phyloP scores from a whole-genome alignment of 2,113 vertebrate species.

The Tauraco erythrolophus region DNA sequence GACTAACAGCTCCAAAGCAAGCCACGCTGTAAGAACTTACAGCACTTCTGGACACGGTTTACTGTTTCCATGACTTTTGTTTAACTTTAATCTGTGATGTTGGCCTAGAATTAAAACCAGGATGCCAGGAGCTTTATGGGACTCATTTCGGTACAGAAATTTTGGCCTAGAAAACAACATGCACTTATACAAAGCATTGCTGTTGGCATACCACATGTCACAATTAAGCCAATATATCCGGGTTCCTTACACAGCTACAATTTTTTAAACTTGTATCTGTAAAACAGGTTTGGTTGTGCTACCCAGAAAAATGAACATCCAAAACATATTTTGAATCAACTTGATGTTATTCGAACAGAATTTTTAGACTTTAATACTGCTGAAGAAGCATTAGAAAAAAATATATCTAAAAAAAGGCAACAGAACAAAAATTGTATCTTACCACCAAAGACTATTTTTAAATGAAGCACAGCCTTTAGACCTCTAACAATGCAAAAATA shows the following conservation, averaged over 20 bases:
- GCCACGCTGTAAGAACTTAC: not conserved
- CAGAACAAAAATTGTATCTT: not conserved
- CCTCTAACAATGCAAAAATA: not conserved
- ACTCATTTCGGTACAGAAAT: not conserved
- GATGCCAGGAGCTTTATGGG: not conserved
- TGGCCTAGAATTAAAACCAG: not conserved
- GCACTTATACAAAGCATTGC: not conserved
- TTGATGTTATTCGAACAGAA: not conserved
- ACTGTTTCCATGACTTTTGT: not conserved
- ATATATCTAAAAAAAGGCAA: not conserved
- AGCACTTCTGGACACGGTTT: not conserved
- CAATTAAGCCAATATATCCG: not conserved
- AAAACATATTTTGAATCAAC: not conserved
- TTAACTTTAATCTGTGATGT: not conserved
- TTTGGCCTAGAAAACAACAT: not conserved
- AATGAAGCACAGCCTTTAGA: not conserved
- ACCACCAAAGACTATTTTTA: not conserved
- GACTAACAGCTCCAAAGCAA: not conserved
- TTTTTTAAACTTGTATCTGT: not conserved
- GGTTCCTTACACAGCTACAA: not conserved
- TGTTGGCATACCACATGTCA: not conserved
- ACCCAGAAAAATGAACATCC: not conserved
- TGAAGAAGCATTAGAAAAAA: not conserved
- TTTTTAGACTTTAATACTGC: not conserved
- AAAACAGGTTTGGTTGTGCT: not conserved